Evolutionary conservation across 2,797 vertebrate genomes (phyloP).

Genomic region (Esox lucius): DNA sequence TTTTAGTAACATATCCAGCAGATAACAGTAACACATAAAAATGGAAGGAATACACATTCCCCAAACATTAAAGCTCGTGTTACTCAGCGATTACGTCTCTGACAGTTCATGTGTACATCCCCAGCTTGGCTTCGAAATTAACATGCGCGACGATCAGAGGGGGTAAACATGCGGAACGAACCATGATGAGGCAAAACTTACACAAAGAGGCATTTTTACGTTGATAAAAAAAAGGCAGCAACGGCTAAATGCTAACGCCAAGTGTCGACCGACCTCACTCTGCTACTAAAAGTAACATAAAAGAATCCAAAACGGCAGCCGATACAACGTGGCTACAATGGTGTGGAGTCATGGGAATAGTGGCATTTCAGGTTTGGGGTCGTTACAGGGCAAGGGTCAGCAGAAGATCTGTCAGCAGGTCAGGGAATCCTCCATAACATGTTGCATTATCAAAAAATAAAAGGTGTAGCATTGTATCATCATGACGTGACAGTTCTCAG

Average conservation of each 20-base stretch:
- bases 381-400: slow-evolving; percentile 5
- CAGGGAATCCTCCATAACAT: neutral
- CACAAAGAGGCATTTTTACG: neutral
- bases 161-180: neutral
- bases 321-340: neutral
- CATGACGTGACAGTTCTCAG: slow-evolving; percentile 11
- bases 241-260: slow-evolving; percentile 20
- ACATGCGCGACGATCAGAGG: slow-evolving; percentile 12
- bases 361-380: neutral
- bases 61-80: slow-evolving; percentile 22
- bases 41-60: neutral
- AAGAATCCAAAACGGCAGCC: neutral
- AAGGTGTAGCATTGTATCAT: slow-evolving; percentile 25
- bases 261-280: slow-evolving; percentile 4
- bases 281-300: neutral
- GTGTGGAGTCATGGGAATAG: neutral
- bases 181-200: neutral
- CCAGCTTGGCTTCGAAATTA: neutral
- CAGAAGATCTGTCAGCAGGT: neutral
- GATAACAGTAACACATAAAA: neutral
- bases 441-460: neutral
- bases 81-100: neutral
- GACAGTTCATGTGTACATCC: slow-evolving; percentile 20
- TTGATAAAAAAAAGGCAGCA: slow-evolving; percentile 26
- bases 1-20: neutral